phyloP scores from a whole-genome alignment of 2,113 vertebrate genomes.

The Gobius niger region DNA sequence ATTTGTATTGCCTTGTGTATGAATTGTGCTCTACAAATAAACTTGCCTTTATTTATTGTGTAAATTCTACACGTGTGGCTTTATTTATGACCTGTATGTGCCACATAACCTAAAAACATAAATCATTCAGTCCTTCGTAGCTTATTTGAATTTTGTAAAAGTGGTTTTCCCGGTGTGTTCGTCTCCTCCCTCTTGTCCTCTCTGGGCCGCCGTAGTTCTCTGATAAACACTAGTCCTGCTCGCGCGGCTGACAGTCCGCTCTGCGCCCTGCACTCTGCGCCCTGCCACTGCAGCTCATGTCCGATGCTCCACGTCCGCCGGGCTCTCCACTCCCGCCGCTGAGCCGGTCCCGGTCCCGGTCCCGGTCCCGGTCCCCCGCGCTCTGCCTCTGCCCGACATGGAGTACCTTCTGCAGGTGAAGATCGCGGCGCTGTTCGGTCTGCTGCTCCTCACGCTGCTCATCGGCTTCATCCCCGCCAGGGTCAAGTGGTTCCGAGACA shows the following conservation, averaged over 20 bases:
- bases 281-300: too few relatives aligned
- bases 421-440: conserved; percentile 72
- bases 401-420: conserved; percentile 77
- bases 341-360: neutral
- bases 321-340: neutral
- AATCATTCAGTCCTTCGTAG: too few relatives aligned
- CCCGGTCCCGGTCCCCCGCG: neutral
- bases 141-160: too few relatives aligned
- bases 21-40: too few relatives aligned
- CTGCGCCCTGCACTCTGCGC: neutral
- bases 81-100: too few relatives aligned
- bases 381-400: conserved; percentile 52
- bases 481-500: conserved; percentile 73
- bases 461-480: conserved; percentile 78
- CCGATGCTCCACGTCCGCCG: neutral
- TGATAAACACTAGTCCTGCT: fast-evolving
- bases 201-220: conserved; percentile 18
- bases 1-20: too few relatives aligned
- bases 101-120: too few relatives aligned
- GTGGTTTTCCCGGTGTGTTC: neutral
- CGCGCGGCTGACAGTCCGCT: neutral
- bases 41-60: too few relatives aligned
- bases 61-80: too few relatives aligned
- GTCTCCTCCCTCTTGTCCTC: neutral
- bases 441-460: conserved; percentile 74